A percentile compares a stretch with the other conserved stretches of the same genome.
Evolutionary conservation across 1,140 invertebrate species (phyloP).

Genomic region (Brachionus manjavacas): DNA sequence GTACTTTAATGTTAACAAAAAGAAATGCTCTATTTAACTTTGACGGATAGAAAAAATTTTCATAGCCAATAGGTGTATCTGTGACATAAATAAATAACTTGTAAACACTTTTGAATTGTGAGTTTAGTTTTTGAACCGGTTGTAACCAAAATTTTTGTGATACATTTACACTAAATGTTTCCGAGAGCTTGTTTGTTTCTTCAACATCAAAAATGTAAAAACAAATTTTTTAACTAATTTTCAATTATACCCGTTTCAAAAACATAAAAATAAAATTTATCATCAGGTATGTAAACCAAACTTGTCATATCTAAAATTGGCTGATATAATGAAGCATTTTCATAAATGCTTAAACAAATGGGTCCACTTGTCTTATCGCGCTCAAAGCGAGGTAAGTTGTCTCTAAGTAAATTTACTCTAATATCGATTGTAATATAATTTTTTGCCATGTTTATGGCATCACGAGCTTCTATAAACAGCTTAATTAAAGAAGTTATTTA

Average conservation of each 20-base stretch:
- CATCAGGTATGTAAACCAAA: background rate
- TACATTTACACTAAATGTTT: background rate
- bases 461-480: constrained; percentile 3
- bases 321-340: background rate
- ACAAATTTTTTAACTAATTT: too few relatives aligned
- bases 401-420: background rate
- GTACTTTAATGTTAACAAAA: background rate
- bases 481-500: background rate
- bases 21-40: background rate
- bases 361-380: background rate
- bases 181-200: background rate
- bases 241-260: background rate
- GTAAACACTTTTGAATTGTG: background rate
- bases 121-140: background rate
- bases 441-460: background rate
- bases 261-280: constrained; percentile 4
- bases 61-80: background rate
- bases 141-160: background rate
- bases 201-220: background rate
- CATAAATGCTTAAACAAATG: background rate
- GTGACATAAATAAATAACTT: background rate
- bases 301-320: background rate
- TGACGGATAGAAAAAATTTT: background rate
- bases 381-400: background rate
- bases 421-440: background rate